Evolutionary conservation across 35 echinoderm and acorn worm genomes (phyloP), one percentile per base, ranked within the genome.

Genomic region (Acanthaster planci): DNA sequence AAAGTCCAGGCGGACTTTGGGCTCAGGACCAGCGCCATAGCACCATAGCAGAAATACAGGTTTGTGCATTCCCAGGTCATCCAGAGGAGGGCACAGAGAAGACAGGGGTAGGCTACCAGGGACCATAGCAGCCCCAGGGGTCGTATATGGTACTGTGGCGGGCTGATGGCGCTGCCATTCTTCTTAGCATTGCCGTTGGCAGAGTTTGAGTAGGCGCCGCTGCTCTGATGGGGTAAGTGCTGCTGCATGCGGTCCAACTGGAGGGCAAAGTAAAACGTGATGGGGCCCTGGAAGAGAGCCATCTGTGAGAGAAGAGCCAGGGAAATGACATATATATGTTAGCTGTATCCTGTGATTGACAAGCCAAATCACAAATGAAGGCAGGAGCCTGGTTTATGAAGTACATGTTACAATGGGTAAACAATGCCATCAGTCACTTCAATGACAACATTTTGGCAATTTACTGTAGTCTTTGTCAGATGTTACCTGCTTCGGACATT

Each of bases 241-340:
- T 35, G 78, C 14, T 81, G 40, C 26, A 37, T 78, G 7, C 85
- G 55, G 18, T 77, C 78, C 75, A 92, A 51, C 26, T 86, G 78
- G 1, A 92, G 52, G 23, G 84, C 85, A 84, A 95, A 78, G 38
- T 83, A 95, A 7, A 84, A 40, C 19, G 88, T 95, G 5, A 95
- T 50, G 15, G 89, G 89, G 40, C 86, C 26, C 56, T 95, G 93
- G 39, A 90, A 86, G 16, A 95, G 60, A 29, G 90, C 14, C 87
- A 94, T 85, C 92, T 94, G 87, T 2, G 38, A 53, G 75, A 84
- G 38, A 76, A 51, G 38, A 18, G 30, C 4, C 42, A 47, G 4
- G 12, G 4, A 4, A 47, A 47, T 47, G 12, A n/a, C n/a, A n/a
- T n/a, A n/a, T n/a, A n/a, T n/a, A n/a, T n/a, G n/a, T n/a, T n/a